phyloP scores from a whole-genome alignment of 2,797 vertebrate species.

The Danio choprae region DNA sequence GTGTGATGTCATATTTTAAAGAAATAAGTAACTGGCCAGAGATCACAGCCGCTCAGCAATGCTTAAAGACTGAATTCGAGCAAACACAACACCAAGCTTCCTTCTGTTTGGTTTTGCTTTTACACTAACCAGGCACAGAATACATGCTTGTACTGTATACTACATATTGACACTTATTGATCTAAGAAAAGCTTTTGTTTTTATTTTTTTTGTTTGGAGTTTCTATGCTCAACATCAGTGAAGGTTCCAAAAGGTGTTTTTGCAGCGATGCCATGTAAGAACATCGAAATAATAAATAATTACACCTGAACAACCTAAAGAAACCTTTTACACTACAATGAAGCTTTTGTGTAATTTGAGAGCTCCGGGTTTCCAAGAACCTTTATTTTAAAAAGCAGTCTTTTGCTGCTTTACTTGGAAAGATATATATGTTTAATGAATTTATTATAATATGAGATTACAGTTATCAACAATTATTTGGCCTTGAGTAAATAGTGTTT shows the following conservation, averaged over 20 bases:
- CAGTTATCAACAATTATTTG: not conserved
- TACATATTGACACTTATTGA: conserved; percentile 1
- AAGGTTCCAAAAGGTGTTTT: too few relatives aligned
- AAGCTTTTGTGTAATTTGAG: too few relatives aligned
- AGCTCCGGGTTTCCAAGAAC: too few relatives aligned
- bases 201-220: not conserved
- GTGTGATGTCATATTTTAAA: conserved; percentile 1
- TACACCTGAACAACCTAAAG: too few relatives aligned
- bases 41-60: not conserved
- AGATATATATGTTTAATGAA: not conserved
- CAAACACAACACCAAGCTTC: not conserved
- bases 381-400: too few relatives aligned
- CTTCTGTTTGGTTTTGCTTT: not conserved
- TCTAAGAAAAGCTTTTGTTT: not conserved
- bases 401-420: too few relatives aligned
- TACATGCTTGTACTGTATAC: not conserved
- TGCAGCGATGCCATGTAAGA: too few relatives aligned
- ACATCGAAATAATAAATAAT: too few relatives aligned
- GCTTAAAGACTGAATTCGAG: conserved; percentile 1
- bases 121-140: conserved; percentile 5
- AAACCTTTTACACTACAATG: too few relatives aligned
- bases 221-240: too few relatives aligned
- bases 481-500: not conserved
- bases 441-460: not conserved
- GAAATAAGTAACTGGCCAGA: conserved; percentile 8